phyloP scores from a whole-genome alignment of 2,797 vertebrate genomes.

The Lindbergichthys nudifrons region DNA sequence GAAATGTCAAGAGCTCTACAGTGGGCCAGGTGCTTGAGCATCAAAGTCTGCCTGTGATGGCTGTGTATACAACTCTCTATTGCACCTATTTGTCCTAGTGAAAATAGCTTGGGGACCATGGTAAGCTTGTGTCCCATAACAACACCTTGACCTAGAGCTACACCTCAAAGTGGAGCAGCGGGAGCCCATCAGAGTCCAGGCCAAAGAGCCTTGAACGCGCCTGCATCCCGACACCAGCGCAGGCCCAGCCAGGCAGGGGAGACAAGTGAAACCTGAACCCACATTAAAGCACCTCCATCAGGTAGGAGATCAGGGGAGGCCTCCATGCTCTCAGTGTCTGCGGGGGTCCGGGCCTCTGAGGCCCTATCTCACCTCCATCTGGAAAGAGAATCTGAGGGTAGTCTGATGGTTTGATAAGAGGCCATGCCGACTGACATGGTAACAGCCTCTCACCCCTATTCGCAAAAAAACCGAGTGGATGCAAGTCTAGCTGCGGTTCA shows the following conservation, averaged over 20 bases:
- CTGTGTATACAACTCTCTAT: conserved; percentile 33
- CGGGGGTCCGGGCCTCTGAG: conserved; percentile 80
- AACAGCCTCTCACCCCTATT: conserved; percentile 77
- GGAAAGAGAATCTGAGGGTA: conserved; percentile 87
- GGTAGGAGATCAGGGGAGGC: conserved; percentile 80
- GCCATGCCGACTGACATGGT: conserved; percentile 77
- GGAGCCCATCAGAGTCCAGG: conserved; percentile 46
- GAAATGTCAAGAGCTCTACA: conserved; percentile 52
- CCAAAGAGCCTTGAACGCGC: conserved; percentile 56
- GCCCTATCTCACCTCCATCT: conserved; percentile 87
- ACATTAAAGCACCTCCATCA: conserved; percentile 84
- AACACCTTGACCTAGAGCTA: conserved; percentile 62
- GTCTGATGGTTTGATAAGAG: conserved; percentile 83
- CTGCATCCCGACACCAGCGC: conserved; percentile 73
- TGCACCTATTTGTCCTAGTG: conserved; percentile 44
- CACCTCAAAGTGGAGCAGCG: conserved; percentile 48
- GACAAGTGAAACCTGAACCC: conserved; percentile 79
- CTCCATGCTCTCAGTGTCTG: conserved; percentile 79
- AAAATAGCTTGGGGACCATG: conserved; percentile 6
- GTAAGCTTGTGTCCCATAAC: conserved; percentile 51
- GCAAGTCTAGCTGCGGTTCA: conserved; percentile 51
- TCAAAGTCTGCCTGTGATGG: conserved; percentile 34
- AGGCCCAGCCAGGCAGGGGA: conserved; percentile 76
- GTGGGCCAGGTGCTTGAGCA: conserved; percentile 55
- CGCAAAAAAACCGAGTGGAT: conserved; percentile 51